Evolutionary conservation across 1,140 invertebrate species (phyloP).

Genomic region (Papilio polyxenes): DNA sequence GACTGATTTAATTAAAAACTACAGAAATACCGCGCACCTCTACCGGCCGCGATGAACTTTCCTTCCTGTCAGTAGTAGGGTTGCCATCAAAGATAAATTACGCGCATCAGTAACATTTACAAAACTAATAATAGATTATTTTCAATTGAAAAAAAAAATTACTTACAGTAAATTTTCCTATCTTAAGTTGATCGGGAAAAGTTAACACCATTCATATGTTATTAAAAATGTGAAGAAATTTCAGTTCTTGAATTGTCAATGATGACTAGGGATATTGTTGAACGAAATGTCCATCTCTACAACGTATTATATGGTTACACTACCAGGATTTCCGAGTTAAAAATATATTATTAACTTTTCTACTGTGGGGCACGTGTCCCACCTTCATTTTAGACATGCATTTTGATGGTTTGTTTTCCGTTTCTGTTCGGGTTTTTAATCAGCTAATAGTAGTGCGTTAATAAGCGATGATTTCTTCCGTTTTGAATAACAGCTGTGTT

Average conservation of each 20-base stretch:
- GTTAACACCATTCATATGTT: too few species aligned
- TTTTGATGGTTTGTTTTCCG: slow-evolving; percentile 33
- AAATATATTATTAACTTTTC: slow-evolving; percentile 30
- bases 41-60: slow-evolving; percentile 46
- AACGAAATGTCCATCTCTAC: background rate
- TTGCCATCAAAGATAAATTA: slow-evolving; percentile 16
- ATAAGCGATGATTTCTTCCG: slow-evolving; percentile 11
- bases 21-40: slow-evolving; percentile 49
- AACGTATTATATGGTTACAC: background rate
- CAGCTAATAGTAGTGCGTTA: slow-evolving; percentile 14
- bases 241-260: too few species aligned
- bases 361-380: slow-evolving; percentile 6
- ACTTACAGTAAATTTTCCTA: too few species aligned
- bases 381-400: slow-evolving; percentile 19
- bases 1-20: slow-evolving; percentile 67
- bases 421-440: slow-evolving; percentile 13
- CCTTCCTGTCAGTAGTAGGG: slow-evolving; percentile 35
- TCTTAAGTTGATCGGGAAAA: too few species aligned
- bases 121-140: background rate
- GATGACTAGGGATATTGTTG: too few species aligned
- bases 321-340: slow-evolving; percentile 24
- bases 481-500: background rate
- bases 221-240: too few species aligned
- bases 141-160: too few species aligned
- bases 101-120: background rate